Base-by-base conservation (phyloP, 1,140 invertebrate species). In the Monochamus saltuarius region DNA sequence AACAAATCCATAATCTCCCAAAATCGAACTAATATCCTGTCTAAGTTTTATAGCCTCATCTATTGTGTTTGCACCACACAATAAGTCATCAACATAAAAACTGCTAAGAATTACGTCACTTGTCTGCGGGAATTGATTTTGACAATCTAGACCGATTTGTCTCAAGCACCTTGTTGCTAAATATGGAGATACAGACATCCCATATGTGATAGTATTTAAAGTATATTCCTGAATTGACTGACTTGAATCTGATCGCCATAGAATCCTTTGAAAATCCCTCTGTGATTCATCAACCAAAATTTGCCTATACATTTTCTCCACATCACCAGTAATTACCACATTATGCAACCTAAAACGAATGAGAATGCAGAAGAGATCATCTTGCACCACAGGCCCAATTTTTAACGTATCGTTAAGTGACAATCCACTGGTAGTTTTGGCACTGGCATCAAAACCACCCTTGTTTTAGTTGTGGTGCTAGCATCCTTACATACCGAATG, bases 31-130 rank as follows among this genome's bases (percentile, higher is more conserved):
- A n/a, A n/a, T n/a, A n/a, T n/a, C n/a, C n/a, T n/a, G n/a, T n/a
- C n/a, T n/a, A n/a, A n/a, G n/a, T n/a, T n/a, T n/a, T n/a, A n/a
- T n/a, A n/a, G n/a, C n/a, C n/a, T n/a, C n/a, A n/a, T n/a, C 22
- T 29, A 29, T 29, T 6, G 22, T 29, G 22, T 29, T 7, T 40
- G 39, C 49, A 51, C 17, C 77, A 74, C 52, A 68, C 59, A 1
- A 78, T 17, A 8, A 75, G 61, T 79, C 77, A 66, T 81, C 77
- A 7, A 80, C 74, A 56, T 75, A 75, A 51, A 72, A 35, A 72
- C 14, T 70, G 63, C 17, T 40, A 29, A 51, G 16, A 62, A 58
- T 43, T 47, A 2, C 8, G 52, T 36, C 11, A 29, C 22, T 29
- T 29, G 65, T 64, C 10, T 46, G 2, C 13, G 67, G 64, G 70